phyloP scores from a whole-genome alignment of 35 echinoderm and acorn worm genomes.

The Ptychodera flava region DNA sequence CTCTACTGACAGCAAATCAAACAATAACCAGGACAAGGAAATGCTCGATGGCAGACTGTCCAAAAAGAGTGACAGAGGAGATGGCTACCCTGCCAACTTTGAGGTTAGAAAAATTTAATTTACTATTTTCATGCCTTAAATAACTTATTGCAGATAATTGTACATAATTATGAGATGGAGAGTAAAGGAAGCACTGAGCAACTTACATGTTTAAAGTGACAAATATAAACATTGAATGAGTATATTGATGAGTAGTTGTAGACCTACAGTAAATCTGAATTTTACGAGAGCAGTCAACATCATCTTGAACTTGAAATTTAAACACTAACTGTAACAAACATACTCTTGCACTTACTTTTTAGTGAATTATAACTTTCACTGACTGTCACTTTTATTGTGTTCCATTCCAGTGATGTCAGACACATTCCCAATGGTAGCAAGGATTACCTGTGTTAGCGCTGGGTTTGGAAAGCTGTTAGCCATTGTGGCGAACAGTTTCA shows the following conservation, averaged over 20 bases:
- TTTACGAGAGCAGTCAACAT: too few species aligned
- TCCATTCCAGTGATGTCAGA: background rate
- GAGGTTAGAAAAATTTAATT: background rate
- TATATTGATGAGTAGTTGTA: too few species aligned
- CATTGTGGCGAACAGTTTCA: too few species aligned
- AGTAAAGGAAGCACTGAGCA: background rate
- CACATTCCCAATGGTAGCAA: background rate
- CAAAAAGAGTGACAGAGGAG: background rate
- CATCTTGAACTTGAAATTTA: background rate
- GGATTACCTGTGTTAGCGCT: too few species aligned
- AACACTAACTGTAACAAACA: background rate
- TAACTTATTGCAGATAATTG: background rate
- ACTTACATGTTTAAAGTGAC: background rate
- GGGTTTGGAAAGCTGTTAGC: too few species aligned
- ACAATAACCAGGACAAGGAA: background rate
- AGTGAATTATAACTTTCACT: background rate
- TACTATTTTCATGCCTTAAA: background rate
- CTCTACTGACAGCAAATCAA: background rate
- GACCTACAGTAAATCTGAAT: too few species aligned
- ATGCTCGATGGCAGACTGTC: background rate
- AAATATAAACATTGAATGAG: background rate
- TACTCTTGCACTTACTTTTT: background rate
- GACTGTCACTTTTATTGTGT: background rate
- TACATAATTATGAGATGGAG: background rate
- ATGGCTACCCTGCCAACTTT: background rate